phyloP scores from a whole-genome alignment of 2,797 vertebrate species.

The Melanitta fusca region DNA sequence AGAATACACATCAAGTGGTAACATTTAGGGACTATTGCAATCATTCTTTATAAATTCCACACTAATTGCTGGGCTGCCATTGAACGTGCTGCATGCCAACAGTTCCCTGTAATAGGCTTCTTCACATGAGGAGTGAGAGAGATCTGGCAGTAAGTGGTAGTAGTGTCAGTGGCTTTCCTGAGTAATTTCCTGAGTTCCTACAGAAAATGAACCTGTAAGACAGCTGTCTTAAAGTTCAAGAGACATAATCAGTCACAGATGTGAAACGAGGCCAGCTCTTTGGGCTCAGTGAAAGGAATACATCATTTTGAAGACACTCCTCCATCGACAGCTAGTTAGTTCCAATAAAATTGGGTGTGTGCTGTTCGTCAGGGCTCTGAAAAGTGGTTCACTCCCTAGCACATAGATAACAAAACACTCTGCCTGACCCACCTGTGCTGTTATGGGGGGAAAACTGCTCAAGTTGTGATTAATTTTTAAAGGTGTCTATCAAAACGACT shows the following conservation, averaged over 20 bases:
- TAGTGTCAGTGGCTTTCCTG: constrained; percentile 68
- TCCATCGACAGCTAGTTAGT: constrained; percentile 50
- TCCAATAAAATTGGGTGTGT: constrained; percentile 31
- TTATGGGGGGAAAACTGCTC: background rate
- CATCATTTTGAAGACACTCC: constrained; percentile 46
- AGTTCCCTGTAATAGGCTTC: background rate
- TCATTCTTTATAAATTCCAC: constrained; percentile 37
- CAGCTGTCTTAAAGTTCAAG: constrained; percentile 60
- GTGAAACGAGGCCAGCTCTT: constrained; percentile 48
- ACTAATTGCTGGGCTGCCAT: constrained; percentile 35
- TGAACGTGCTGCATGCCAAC: background rate
- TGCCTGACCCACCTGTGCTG: background rate
- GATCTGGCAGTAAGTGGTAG: constrained; percentile 63
- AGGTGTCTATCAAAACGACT: background rate
- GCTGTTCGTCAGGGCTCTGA: constrained; percentile 9
- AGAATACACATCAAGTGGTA: background rate
- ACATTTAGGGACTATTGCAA: background rate
- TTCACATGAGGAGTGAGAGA: constrained; percentile 34
- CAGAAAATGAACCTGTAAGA: constrained; percentile 63
- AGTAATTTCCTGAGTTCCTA: constrained; percentile 70
- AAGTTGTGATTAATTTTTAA: background rate
- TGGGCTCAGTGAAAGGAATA: background rate
- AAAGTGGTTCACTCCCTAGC: background rate
- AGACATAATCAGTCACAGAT: constrained; percentile 68
- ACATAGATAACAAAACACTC: background rate